These are phyloP conservation scores for Xestia xanthographa DNA, from an alignment of 2,888 invertebrate species.

Conservation along the genomic window DNA sequence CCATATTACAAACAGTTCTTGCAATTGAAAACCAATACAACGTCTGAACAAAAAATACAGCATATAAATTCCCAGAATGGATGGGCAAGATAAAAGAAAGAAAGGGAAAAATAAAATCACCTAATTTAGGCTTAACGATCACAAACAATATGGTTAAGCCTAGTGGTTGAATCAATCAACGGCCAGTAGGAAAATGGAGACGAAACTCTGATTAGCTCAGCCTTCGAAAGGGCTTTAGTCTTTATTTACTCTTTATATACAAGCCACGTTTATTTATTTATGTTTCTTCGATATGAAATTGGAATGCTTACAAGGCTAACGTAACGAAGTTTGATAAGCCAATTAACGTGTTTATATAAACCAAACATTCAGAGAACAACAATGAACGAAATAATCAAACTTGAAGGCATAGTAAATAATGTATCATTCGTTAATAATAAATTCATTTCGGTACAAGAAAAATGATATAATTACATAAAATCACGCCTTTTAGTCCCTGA, in stretches of 20 bases:
- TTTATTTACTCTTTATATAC: constrained; percentile 19
- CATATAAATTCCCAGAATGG: background rate
- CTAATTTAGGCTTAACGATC: constrained; percentile 41
- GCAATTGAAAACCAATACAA: constrained; percentile 8
- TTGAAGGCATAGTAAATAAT: background rate
- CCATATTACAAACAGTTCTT: background rate
- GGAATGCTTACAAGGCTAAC: background rate
- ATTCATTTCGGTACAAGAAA: background rate
- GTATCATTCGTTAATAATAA: background rate
- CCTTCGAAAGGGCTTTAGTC: constrained; percentile 25
- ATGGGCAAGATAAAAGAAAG: constrained; percentile 1
- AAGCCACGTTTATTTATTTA: background rate
- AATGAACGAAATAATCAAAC: background rate
- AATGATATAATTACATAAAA: background rate
- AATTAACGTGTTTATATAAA: background rate
- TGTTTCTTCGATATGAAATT: constrained; percentile 3
- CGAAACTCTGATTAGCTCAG: constrained; percentile 43
- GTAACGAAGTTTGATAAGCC: background rate
- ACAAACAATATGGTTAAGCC: constrained; percentile 35
- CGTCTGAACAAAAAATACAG: background rate
- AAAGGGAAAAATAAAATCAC: constrained; percentile 20
- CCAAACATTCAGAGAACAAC: background rate
- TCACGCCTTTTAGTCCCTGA: too few relatives aligned
- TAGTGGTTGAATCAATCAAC: constrained; percentile 51
- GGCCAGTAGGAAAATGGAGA: constrained; percentile 30